These are phyloP conservation scores for Heliconius cydno DNA, from an alignment of 2,888 invertebrate genomes.

Conservation along the genomic window DNA sequence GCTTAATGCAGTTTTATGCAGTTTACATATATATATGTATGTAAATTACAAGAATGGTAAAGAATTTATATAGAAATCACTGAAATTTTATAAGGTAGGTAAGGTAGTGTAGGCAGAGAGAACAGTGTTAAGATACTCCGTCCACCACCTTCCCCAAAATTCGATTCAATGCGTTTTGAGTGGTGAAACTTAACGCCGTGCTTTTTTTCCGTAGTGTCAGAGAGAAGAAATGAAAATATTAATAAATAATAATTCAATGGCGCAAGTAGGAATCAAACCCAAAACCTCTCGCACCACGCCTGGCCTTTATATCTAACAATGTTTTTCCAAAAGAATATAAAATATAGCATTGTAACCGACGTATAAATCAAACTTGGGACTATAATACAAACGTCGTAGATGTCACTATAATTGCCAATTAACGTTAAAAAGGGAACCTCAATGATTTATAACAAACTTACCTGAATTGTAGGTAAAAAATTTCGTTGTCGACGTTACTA, in stretches of 20 bases:
- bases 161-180: too few species aligned
- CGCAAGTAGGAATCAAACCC: too few species aligned
- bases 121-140: too few species aligned
- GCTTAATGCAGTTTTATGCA: constrained; percentile 2
- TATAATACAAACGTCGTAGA: not conserved
- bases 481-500: constrained; percentile 43
- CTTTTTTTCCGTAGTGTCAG: too few species aligned
- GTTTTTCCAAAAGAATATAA: too few species aligned
- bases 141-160: too few species aligned
- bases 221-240: too few species aligned
- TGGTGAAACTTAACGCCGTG: too few species aligned
- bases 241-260: too few species aligned
- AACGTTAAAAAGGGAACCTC: not conserved
- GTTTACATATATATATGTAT: not conserved
- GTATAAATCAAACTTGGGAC: not conserved
- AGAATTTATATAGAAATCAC: not conserved
- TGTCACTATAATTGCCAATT: constrained; percentile 11
- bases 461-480: constrained; percentile 43
- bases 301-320: not conserved
- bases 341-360: not conserved
- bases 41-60: not conserved
- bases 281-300: too few species aligned
- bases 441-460: constrained; percentile 38
- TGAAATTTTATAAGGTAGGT: not conserved
- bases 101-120: too few species aligned